Conservation (phyloP, 2,113 vertebrate genomes). For the Prolemur simus region DNA sequence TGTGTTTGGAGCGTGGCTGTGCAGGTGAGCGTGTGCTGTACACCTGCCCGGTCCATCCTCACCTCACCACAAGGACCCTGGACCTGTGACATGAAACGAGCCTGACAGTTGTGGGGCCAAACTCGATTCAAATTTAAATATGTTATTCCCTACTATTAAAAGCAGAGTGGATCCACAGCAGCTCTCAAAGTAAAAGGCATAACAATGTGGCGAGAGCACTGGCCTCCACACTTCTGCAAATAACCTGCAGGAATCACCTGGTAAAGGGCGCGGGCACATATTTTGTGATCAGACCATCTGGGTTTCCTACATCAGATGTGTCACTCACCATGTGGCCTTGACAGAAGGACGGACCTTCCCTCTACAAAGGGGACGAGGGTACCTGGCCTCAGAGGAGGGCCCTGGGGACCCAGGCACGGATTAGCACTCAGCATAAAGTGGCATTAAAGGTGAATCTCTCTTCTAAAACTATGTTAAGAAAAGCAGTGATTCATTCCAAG, state of each 20-base stretch:
- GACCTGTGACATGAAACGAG: neutral
- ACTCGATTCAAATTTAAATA: too few species aligned
- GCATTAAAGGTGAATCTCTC: too few species aligned
- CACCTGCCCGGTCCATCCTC: fast-evolving
- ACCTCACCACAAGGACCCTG: too few species aligned
- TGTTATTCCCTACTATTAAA: neutral
- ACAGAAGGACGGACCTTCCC: neutral
- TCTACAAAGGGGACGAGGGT: neutral
- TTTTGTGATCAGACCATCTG: fast-evolving
- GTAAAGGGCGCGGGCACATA: fast-evolving
- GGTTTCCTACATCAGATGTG: fast-evolving
- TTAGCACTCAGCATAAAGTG: too few species aligned
- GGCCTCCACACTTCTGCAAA: neutral
- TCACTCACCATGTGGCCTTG: fast-evolving
- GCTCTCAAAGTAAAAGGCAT: neutral
- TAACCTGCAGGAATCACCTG: neutral
- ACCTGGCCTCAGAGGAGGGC: neutral
- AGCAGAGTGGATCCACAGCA: neutral
- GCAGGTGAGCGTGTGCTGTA: too few species aligned
- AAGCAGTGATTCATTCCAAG: neutral
- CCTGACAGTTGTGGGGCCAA: fast-evolving
- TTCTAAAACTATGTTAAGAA: neutral
- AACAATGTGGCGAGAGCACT: too few species aligned
- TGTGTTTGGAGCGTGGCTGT: too few species aligned
- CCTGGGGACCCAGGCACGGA: fast-evolving